These are phyloP conservation scores for Columbina picui DNA, from an alignment of 2,113 vertebrate genomes.

Conservation along the genomic window DNA sequence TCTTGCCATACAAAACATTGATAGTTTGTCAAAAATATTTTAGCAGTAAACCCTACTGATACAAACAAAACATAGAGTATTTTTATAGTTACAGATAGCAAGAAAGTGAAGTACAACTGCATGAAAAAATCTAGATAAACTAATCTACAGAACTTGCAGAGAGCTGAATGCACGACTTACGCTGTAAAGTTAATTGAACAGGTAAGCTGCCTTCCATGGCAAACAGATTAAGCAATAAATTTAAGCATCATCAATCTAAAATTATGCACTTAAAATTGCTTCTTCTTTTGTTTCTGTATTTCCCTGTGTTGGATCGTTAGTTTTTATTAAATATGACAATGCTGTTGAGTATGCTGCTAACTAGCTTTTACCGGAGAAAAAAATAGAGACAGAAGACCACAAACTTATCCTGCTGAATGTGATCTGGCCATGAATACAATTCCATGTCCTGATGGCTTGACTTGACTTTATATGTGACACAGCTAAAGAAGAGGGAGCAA, in stretches of 20 bases:
- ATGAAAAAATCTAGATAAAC: neutral
- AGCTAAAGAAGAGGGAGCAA: neutral
- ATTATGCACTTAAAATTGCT: neutral
- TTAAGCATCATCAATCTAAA: constrained; percentile 12
- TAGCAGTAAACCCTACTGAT: neutral
- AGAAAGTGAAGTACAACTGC: neutral
- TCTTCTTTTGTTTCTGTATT: neutral
- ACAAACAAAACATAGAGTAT: neutral
- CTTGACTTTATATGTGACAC: neutral
- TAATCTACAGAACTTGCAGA: neutral
- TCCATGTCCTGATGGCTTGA: neutral
- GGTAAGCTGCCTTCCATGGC: neutral
- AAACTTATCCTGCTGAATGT: neutral
- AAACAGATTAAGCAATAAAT: constrained; percentile 11
- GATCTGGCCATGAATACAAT: neutral
- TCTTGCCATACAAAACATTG: neutral
- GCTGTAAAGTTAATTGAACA: neutral
- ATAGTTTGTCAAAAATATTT: neutral
- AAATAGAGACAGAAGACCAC: neutral
- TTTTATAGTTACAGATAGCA: neutral
- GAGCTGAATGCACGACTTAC: neutral
- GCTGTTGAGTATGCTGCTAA: neutral
- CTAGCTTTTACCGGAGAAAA: neutral
- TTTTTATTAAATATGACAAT: constrained; percentile 52
- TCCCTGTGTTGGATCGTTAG: neutral